Evolutionary conservation across 2,888 invertebrate genomes (phyloP).

Genomic region (Rhagonycha lutea): DNA sequence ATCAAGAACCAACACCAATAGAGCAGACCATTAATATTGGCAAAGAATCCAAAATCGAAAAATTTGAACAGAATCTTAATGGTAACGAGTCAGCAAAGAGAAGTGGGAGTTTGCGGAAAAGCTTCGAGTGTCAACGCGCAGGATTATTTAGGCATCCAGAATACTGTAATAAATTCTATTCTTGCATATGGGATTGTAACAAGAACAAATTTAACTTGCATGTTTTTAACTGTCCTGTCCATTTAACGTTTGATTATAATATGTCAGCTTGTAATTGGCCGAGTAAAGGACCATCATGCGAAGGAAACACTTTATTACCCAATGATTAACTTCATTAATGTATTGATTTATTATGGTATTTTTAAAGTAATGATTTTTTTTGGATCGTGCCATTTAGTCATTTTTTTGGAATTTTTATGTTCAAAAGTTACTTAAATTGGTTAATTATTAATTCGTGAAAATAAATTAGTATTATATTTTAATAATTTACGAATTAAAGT

Average conservation of each 20-base stretch:
- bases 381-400: neutral
- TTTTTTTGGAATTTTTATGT: neutral
- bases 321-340: conserved; percentile 39
- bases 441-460: too few species aligned
- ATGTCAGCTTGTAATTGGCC: conserved; percentile 85
- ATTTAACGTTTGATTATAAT: conserved; percentile 74
- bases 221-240: conserved; percentile 78
- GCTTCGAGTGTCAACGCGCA: conserved; percentile 64
- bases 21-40: neutral
- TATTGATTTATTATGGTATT: neutral
- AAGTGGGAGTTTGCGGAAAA: conserved; percentile 65
- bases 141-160: conserved; percentile 73
- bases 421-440: too few species aligned
- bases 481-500: too few species aligned
- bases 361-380: neutral
- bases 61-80: conserved; percentile 54
- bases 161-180: conserved; percentile 81
- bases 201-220: conserved; percentile 76
- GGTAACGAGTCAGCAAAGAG: conserved; percentile 65
- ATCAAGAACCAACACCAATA: conserved; percentile 4
- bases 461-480: too few species aligned
- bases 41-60: neutral
- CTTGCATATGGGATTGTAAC: conserved; percentile 79
- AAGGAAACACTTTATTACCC: conserved; percentile 64
- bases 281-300: conserved; percentile 77